Conservation (phyloP, 2,888 invertebrate species). For the Caenorhabditis imperialis region DNA sequence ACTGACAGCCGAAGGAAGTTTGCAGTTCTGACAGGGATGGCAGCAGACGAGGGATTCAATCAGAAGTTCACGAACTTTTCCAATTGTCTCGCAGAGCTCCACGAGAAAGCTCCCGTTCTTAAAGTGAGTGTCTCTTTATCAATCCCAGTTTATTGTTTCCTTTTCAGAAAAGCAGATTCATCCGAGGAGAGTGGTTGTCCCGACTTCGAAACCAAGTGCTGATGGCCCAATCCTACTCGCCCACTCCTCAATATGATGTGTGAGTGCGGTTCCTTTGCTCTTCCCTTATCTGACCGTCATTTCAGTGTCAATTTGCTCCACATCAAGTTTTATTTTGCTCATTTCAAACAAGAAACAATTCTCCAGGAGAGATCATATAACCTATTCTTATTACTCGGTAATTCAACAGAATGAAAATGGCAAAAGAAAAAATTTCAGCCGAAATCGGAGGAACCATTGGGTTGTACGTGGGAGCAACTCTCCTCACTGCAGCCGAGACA, state of each 20-base stretch:
- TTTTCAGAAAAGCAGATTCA: constrained; percentile 63
- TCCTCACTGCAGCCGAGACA: constrained; percentile 69
- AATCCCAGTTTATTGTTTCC: neutral
- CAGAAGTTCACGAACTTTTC: constrained; percentile 37
- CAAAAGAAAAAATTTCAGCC: constrained; percentile 57
- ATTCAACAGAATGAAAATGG: no score
- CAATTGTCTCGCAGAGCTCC: constrained; percentile 24
- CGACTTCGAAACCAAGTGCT: constrained; percentile 67
- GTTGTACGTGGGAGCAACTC: constrained; percentile 71
- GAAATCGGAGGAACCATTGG: constrained; percentile 76
- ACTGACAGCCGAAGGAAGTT: constrained; percentile 32
- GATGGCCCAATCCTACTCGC: constrained; percentile 71
- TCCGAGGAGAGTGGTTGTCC: constrained; percentile 71
- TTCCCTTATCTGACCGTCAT: neutral
- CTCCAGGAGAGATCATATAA: constrained; percentile 72
- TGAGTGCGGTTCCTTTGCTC: constrained; percentile 29
- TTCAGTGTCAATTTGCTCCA: constrained; percentile 72
- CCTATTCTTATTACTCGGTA: constrained; percentile 69
- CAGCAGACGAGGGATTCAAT: constrained; percentile 30
- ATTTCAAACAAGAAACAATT: constrained; percentile 74
- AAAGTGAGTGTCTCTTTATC: constrained; percentile 16
- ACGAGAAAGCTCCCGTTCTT: constrained; percentile 25
- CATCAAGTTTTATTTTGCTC: constrained; percentile 73
- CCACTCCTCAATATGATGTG: constrained; percentile 72
- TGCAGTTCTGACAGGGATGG: constrained; percentile 28